A percentile compares a stretch with the other conserved stretches of the same genome.
Evolutionary conservation across 2,888 invertebrate genomes (phyloP).

Genomic region (Hypomecis punctinalis): DNA sequence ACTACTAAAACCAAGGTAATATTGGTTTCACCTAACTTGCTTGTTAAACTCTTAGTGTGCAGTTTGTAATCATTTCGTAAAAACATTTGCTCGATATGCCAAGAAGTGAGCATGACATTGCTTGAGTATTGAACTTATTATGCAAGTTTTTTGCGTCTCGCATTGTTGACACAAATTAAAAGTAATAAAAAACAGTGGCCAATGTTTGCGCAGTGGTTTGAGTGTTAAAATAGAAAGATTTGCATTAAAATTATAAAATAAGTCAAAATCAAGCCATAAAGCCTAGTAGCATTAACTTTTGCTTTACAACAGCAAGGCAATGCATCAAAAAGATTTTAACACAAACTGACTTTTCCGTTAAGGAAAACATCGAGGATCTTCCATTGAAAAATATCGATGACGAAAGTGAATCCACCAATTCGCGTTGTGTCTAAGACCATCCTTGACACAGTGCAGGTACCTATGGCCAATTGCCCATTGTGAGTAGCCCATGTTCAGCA

Average conservation of each 20-base stretch:
- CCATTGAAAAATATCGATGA: too few species aligned
- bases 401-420: too few species aligned
- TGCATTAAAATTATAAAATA: too few species aligned
- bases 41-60: constrained; percentile 62
- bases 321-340: too few species aligned
- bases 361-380: too few species aligned
- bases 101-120: constrained; percentile 58
- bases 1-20: constrained; percentile 73
- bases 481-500: too few species aligned
- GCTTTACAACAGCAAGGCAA: too few species aligned
- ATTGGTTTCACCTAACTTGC: constrained; percentile 72
- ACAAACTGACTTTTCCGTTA: too few species aligned
- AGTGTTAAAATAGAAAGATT: neutral
- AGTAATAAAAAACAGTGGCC: constrained; percentile 43
- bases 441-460: too few species aligned
- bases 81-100: constrained; percentile 55
- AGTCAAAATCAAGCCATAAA: neutral
- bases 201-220: constrained; percentile 3
- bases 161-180: constrained; percentile 58
- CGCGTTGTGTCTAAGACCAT: too few species aligned
- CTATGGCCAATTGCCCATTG: too few species aligned
- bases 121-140: constrained; percentile 57
- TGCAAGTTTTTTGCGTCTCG: constrained; percentile 49
- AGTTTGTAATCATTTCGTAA: constrained; percentile 68
- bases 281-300: neutral